Evolutionary conservation across 2,888 invertebrate genomes (phyloP), one percentile per base, ranked within the genome.

Genomic region (Pyrgus malvae): DNA sequence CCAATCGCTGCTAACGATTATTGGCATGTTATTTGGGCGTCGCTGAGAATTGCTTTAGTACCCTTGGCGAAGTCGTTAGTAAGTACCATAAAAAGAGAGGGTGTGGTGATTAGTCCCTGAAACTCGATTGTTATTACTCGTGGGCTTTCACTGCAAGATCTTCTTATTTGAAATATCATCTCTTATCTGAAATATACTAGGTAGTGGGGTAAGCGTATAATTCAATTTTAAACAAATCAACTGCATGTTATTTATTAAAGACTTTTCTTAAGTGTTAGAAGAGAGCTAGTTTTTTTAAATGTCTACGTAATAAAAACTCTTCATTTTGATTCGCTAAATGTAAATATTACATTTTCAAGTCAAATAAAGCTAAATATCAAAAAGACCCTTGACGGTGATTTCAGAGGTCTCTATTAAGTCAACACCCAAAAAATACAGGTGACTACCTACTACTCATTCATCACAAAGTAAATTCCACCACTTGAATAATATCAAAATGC

Each of bases 1-100:
- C 92, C 91, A 92, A 91, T 91, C 92, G 91, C 84, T 89, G 83
- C 85, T 91, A 91, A 92, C 92, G 92, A 91, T 92, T 92, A 92
- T 92, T 92, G 92, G 91, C 91, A 87, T 92, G 92, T 92, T 91
- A 91, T 92, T 92, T 87, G 80, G 80, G 76, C 72, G 81, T 83
- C 78, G 83, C 87, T 89, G 85, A 87, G 79, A 81, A 90, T 89
- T 83, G 87, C 84, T 85, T 83, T 81, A 88, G 79, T 87, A 81
- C 74, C 77, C 68, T 68, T 68, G 81, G 84, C 81, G 74, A 86
- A 87, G 86, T 89, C 84, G 89, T 90, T 87, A 80, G 74, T 65
- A 87, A 89, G 78, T 80, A 72, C 76, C 78, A 84, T 89, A 88
- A 86, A 88, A 83, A 75, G 75, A 61, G 62, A 74, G 74, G 73